Percentiles rank a stretch among this genome's conserved stretches.
These are phyloP conservation scores for Miichthys miiuy DNA, from an alignment of 2,797 vertebrate genomes.

Conservation along the genomic window DNA sequence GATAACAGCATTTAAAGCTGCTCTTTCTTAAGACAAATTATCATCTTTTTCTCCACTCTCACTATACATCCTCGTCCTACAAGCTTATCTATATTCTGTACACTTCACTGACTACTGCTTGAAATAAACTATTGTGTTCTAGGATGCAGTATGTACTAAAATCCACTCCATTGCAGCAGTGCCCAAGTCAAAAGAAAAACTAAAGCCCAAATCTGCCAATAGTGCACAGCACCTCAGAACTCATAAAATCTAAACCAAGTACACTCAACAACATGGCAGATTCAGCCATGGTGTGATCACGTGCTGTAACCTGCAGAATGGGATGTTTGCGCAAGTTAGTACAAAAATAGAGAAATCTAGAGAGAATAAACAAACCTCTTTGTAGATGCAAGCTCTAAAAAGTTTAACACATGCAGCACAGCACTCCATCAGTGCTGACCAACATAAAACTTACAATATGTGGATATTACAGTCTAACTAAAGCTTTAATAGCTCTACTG, in stretches of 20 bases:
- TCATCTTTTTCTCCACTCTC: neutral
- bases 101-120: constrained; percentile 24
- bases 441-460: constrained; percentile 21
- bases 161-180: constrained; percentile 40
- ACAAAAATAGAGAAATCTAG: constrained; percentile 74
- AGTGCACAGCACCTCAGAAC: constrained; percentile 41
- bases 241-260: constrained; percentile 18
- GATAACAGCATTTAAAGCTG: constrained; percentile 13
- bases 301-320: constrained; percentile 29
- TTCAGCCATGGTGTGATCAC: constrained; percentile 1
- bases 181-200: constrained; percentile 44
- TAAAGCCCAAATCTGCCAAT: constrained; percentile 24
- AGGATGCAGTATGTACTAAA: constrained; percentile 26
- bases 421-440: constrained; percentile 16
- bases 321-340: constrained; percentile 57
- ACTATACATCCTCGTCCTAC: neutral
- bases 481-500: constrained; percentile 5
- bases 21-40: constrained; percentile 29
- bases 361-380: constrained; percentile 44
- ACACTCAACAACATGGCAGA: constrained; percentile 29
- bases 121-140: constrained; percentile 32
- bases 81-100: constrained; percentile 23
- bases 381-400: constrained; percentile 40
- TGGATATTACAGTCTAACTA: constrained; percentile 16
- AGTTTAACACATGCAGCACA: constrained; percentile 29